These are phyloP conservation scores for Anas platyrhynchos DNA, from an alignment of 2,113 vertebrate species.

Conservation along the genomic window DNA sequence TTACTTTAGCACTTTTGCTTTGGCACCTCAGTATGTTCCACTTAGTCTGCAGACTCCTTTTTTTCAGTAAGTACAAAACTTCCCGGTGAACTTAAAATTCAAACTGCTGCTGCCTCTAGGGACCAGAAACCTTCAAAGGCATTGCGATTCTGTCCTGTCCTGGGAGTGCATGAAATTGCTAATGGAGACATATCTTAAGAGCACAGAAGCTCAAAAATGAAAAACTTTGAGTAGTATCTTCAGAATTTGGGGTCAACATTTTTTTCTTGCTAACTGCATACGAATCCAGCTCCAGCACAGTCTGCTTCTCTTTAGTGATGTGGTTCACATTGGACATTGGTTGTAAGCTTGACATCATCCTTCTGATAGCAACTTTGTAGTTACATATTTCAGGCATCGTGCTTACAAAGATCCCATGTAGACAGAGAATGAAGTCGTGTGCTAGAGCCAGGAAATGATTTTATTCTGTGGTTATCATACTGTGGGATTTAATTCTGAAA, in stretches of 20 bases:
- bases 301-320: background rate
- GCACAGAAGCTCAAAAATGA: background rate
- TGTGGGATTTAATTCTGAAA: background rate
- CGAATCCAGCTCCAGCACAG: background rate
- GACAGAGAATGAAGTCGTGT: fast-evolving
- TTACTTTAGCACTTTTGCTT: background rate
- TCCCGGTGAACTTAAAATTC: background rate
- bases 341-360: background rate
- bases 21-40: background rate
- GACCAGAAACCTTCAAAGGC: background rate
- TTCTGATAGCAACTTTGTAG: background rate
- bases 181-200: background rate
- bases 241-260: background rate
- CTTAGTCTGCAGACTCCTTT: background rate
- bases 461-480: background rate
- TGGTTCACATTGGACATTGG: background rate
- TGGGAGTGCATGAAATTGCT: background rate
- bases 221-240: background rate
- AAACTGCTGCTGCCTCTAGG: background rate
- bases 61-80: background rate
- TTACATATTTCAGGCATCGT: fast-evolving
- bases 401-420: background rate
- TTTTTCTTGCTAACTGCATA: background rate
- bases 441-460: background rate
- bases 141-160: background rate